phyloP scores from a whole-genome alignment of 2,797 vertebrate genomes.

The Clamator glandarius region DNA sequence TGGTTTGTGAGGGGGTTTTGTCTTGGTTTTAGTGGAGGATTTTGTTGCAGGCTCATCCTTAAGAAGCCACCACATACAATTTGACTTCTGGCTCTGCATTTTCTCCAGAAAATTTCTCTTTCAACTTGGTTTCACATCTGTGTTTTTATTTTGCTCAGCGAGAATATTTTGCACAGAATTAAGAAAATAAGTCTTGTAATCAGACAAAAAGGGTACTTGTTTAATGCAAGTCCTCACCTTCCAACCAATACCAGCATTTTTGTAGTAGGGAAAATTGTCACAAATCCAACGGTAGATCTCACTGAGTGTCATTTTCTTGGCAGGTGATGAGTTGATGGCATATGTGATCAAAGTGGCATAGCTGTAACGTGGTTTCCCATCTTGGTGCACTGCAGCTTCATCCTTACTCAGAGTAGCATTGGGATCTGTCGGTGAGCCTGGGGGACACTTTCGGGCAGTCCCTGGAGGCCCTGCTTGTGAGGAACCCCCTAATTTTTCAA shows the following conservation, averaged over 20 bases:
- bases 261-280: slow-evolving; percentile 95
- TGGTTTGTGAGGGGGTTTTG: background rate
- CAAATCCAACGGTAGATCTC: slow-evolving; percentile 99
- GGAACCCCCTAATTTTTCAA: slow-evolving; percentile 85
- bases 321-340: slow-evolving; percentile 91
- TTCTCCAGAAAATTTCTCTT: background rate
- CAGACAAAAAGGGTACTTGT: background rate
- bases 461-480: slow-evolving; percentile 81
- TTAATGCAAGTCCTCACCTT: slow-evolving; percentile 81
- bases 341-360: slow-evolving; percentile 97
- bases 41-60: background rate
- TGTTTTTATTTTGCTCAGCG: background rate
- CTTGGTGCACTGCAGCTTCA: slow-evolving; percentile 83
- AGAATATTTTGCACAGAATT: background rate
- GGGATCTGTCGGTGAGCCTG: slow-evolving; percentile 81
- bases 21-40: background rate
- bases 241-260: slow-evolving; percentile 95
- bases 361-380: slow-evolving; percentile 94
- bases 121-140: background rate
- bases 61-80: background rate
- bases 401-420: slow-evolving; percentile 85
- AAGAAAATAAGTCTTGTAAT: background rate
- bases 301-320: slow-evolving; percentile 93
- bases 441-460: slow-evolving; percentile 77
- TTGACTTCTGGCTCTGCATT: background rate